These are phyloP conservation scores for Epizoanthus rinbou DNA, from an alignment of 92 coral and sea anemone genomes.

Conservation along the genomic window DNA sequence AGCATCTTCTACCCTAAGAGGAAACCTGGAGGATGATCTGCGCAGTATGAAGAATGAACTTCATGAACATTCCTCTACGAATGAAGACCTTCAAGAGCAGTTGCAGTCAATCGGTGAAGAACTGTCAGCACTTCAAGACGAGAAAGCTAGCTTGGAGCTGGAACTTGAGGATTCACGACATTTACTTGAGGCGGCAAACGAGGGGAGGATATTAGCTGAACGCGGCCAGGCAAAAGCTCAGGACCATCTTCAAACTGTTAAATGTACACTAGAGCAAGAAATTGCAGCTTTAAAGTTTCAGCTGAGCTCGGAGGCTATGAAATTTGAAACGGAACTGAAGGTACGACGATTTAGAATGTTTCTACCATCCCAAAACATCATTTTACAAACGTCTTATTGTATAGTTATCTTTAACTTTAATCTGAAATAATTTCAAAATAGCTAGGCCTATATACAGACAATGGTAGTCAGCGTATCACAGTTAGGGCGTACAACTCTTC, in stretches of 20 bases:
- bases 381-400: too few relatives aligned
- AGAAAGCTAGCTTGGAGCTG: conserved; percentile 61
- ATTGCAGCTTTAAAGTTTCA: conserved; percentile 93
- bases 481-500: too few relatives aligned
- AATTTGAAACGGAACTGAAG: conserved; percentile 90
- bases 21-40: conserved; percentile 44
- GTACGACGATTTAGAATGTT: conserved; percentile 42
- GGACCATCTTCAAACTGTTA: conserved; percentile 81
- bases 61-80: conserved; percentile 56
- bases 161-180: conserved; percentile 72
- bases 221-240: conserved; percentile 74
- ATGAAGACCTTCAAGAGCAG: conserved; percentile 44
- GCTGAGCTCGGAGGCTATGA: conserved; percentile 93
- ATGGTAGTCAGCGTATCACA: too few relatives aligned
- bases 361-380: not conserved
- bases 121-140: conserved; percentile 58
- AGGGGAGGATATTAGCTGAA: conserved; percentile 85
- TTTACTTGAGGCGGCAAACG: conserved; percentile 85
- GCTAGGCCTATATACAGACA: too few relatives aligned
- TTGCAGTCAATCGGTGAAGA: conserved; percentile 58
- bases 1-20: conserved; percentile 43
- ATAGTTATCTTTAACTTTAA: too few relatives aligned
- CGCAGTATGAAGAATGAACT: conserved; percentile 48
- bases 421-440: too few relatives aligned
- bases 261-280: conserved; percentile 96